phyloP scores from a whole-genome alignment of 2,797 vertebrate species.

The Lacerta viridis region DNA sequence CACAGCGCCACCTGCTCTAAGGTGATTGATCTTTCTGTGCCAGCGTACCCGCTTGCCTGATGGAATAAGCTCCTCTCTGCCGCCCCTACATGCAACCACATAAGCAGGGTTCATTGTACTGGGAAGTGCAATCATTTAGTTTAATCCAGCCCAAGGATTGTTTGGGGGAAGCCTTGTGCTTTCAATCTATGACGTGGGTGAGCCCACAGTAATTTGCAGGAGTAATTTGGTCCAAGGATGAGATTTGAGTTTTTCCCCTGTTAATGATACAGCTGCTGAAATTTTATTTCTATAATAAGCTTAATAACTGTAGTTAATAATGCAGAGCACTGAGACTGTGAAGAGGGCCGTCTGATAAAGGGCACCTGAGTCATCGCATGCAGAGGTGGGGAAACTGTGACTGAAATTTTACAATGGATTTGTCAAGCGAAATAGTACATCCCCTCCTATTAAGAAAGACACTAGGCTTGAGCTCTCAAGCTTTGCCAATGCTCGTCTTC shows the following conservation, averaged over 20 bases:
- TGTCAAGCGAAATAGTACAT: not conserved
- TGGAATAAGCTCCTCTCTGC: too few relatives aligned
- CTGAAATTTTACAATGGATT: not conserved
- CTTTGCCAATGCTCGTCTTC: not conserved
- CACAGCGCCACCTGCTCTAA: too few relatives aligned
- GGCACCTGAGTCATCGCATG: not conserved
- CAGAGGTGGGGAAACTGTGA: not conserved
- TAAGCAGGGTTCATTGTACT: too few relatives aligned
- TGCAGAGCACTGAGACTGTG: not conserved
- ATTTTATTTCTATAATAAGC: slow-evolving; percentile 13
- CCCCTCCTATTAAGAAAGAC: not conserved
- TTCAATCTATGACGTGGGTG: too few relatives aligned
- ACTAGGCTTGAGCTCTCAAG: not conserved
- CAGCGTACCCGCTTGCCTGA: too few relatives aligned
- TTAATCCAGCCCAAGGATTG: too few relatives aligned
- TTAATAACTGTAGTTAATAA: slow-evolving; percentile 8
- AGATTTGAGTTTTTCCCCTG: not conserved
- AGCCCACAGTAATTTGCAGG: not conserved
- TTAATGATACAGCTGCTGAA: not conserved
- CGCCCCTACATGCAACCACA: too few relatives aligned
- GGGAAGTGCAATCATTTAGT: too few relatives aligned
- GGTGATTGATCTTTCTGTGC: too few relatives aligned
- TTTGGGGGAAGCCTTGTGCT: too few relatives aligned
- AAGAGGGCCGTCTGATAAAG: not conserved
- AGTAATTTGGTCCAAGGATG: slow-evolving; percentile 3